A percentile compares a stretch with the other conserved stretches of the same genome.
phyloP scores from a whole-genome alignment of 2,797 vertebrate species.

The Cyprinella venusta region DNA sequence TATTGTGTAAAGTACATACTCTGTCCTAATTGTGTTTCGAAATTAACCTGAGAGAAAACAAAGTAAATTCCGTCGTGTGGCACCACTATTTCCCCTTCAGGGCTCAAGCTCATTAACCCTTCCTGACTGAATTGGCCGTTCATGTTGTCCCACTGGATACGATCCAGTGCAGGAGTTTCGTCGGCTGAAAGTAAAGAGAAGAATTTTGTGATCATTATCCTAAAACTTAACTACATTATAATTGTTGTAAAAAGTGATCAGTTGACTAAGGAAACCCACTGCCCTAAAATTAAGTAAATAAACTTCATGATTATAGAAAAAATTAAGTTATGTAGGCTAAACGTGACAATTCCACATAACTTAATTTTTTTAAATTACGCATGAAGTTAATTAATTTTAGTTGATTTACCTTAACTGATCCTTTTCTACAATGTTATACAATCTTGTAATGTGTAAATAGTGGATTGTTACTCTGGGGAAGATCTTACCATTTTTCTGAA shows the following conservation, averaged over 20 bases:
- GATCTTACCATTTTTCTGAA: conserved; percentile 46
- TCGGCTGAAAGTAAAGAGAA: not conserved
- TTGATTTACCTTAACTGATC: too few species aligned
- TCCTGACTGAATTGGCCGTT: conserved; percentile 53
- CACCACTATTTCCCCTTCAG: conserved; percentile 58
- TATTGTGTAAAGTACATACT: conserved; percentile 51
- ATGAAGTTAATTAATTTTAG: too few species aligned
- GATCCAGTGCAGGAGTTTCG: conserved; percentile 1
- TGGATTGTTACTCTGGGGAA: not conserved
- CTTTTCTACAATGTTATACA: too few species aligned
- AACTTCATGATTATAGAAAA: too few species aligned
- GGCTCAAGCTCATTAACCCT: conserved; percentile 58
- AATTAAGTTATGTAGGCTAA: too few species aligned
- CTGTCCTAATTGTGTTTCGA: conserved; percentile 15
- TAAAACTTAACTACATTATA: not conserved
- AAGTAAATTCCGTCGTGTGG: conserved; percentile 63
- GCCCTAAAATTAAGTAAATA: too few species aligned
- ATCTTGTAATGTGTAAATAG: not conserved
- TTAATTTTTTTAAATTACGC: too few species aligned
- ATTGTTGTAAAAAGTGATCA: too few species aligned
- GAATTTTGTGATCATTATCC: not conserved
- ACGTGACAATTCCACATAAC: too few species aligned
- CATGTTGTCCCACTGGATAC: conserved; percentile 61
- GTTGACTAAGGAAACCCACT: too few species aligned
- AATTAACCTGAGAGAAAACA: conserved; percentile 64